Percentiles rank a stretch among this genome's conserved stretches.
phyloP scores from a whole-genome alignment of 1,140 invertebrate genomes.

The Agrilus planipennis region DNA sequence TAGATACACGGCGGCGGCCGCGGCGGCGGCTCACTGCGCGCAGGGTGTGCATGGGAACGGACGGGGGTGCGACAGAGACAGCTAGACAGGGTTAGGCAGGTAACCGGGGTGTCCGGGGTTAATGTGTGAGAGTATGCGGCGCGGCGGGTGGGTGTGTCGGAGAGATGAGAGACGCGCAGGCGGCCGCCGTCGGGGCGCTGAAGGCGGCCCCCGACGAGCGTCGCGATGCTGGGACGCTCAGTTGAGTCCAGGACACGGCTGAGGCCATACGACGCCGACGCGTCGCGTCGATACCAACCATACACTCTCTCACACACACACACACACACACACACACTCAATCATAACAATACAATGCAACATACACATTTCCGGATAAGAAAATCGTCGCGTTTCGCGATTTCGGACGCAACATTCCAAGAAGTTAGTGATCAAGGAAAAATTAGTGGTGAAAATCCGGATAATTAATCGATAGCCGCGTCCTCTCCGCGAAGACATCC shows the following conservation, averaged over 20 bases:
- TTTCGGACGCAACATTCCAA: conserved; percentile 1
- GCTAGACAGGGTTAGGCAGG: conserved; percentile 19
- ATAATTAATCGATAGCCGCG: conserved; percentile 1
- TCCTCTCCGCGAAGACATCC: neutral
- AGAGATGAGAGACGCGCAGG: conserved; percentile 17
- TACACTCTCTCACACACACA: neutral
- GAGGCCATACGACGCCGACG: conserved; percentile 22
- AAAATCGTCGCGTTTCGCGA: conserved; percentile 1
- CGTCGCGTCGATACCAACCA: too few species aligned
- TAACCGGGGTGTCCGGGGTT: conserved; percentile 29
- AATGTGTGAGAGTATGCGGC: conserved; percentile 29
- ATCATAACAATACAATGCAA: conserved; percentile 1
- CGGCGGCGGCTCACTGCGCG: too few species aligned
- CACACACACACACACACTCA: neutral
- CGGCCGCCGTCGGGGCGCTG: conserved; percentile 20
- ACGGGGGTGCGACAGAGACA: too few species aligned
- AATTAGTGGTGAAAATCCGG: conserved; percentile 8
- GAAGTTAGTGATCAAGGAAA: conserved; percentile 8
- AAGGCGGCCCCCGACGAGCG: conserved; percentile 21
- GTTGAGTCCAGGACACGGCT: conserved; percentile 31
- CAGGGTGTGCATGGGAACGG: too few species aligned
- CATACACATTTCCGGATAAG: conserved; percentile 1
- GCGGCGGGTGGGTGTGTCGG: conserved; percentile 20
- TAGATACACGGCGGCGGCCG: too few species aligned
- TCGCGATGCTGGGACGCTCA: conserved; percentile 30